Base-by-base conservation (phyloP, 2,888 invertebrate genomes). In the Ceraclea dissimilis region DNA sequence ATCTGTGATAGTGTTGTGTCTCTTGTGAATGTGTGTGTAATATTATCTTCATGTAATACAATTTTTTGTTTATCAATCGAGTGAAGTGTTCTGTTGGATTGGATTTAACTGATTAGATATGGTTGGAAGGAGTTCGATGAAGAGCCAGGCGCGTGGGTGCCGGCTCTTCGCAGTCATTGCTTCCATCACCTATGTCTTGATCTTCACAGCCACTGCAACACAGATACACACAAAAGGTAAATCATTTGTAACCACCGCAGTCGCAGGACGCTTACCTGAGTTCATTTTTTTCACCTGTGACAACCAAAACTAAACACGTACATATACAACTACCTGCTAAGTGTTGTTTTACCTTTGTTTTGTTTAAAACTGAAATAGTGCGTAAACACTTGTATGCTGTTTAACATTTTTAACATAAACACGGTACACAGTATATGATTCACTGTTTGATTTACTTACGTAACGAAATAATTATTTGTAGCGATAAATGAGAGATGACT, bases 1-100 rank as follows among this genome's bases (percentile, higher is more conserved):
- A 56, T 56, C 51, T 48, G 56, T 56, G 56, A 51, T 51, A 56
- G 56, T 56, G 56, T 54, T 16, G 55, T 50, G 55, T 55, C 46
- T 49, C 8, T 33, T 50, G 20, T 51, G 46, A 44, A 22, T 34
- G 33, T 50, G 43, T 49, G 26, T 44, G 34, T 48, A 46, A 22
- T 51, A 39, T 16, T 4, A 39, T 26, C 26, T 26, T 6, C 26
- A 26, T 26, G 31, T 46, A 43, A 34, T 49, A 26, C 10, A 6
- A 26, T 26, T 10, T 26, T 6, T 26, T 26, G 26, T 26, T 26
- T 26, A 22, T 39, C 50, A 49, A 44, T 44, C 19, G 26, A 26
- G 46, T 55, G 50, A 46, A 50, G 55, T 55, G 55, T n/a, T 55
- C 50, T 18, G 22, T 55, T 44, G 50, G 50, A 55, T 54, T 54